Percentiles rank a stretch among this genome's conserved stretches.
phyloP scores from a whole-genome alignment of 2,888 invertebrate species.

The Phortica okadai region DNA sequence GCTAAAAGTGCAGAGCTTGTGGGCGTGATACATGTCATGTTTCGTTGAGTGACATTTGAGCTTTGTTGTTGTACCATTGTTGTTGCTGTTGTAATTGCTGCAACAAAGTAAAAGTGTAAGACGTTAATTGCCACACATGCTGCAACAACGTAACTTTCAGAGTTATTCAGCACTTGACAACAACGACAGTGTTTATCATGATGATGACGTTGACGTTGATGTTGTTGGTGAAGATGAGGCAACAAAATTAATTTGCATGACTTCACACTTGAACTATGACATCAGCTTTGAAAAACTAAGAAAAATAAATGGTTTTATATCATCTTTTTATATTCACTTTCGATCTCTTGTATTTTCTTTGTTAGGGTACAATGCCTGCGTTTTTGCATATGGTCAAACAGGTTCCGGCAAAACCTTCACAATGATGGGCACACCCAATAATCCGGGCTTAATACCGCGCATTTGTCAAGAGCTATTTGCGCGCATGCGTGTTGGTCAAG shows the following conservation, averaged over 20 bases:
- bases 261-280: constrained; percentile 11
- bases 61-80: background rate
- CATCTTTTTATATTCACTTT: background rate
- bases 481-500: constrained; percentile 88
- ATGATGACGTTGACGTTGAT: constrained; percentile 27
- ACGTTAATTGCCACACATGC: constrained; percentile 18
- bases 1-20: background rate
- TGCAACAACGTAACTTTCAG: background rate
- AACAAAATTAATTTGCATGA: constrained; percentile 41
- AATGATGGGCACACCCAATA: constrained; percentile 90
- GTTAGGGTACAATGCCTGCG: constrained; percentile 87
- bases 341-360: constrained; percentile 14
- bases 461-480: constrained; percentile 90
- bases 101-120: constrained; percentile 24
- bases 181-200: background rate
- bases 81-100: constrained; percentile 3
- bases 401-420: constrained; percentile 94
- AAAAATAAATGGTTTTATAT: background rate
- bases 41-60: constrained; percentile 27
- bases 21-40: constrained; percentile 3
- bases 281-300: background rate
- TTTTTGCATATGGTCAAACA: constrained; percentile 94
- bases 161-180: background rate
- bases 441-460: constrained; percentile 89
- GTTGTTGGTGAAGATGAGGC: constrained; percentile 24